Evolutionary conservation across 2,888 invertebrate species (phyloP), one percentile per base, ranked within the genome.

Genomic region (Drosophila diplacantha): DNA sequence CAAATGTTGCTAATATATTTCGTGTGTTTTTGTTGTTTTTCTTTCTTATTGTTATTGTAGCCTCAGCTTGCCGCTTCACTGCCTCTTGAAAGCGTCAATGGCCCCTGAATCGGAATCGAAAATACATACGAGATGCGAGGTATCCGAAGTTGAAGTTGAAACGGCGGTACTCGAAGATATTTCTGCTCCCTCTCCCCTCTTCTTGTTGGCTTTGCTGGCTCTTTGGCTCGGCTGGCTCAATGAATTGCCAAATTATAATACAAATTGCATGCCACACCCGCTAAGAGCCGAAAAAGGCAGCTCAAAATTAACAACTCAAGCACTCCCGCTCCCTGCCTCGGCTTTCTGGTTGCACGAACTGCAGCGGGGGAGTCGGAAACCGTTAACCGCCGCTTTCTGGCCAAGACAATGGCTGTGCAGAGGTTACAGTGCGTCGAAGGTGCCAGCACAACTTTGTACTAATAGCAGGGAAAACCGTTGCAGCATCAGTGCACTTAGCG

Each of bases 201-300:
- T 22, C 22, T 35, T 35, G 29, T 46, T 49, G 3, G 20, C 20
- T 38, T 20, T 38, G 14, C 7, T 38, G 14, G 38, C 37, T 37
- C 12, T 37, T 37, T 37, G 39, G 7, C n/a, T 24, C n/a, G 26
- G 26, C 26, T 64, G 55, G 52, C 52, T 53, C 39, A 61, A 70
- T 78, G 70, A 81, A 75, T 79, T 83, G 83, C 69, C 81, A 71
- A 83, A 81, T 77, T 66, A 68, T 60, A 77, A 76, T 71, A 75
- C 73, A 79, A 81, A 81, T 82, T 77, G 83, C 75, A 65, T 44
- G 62, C 71, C 65, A 70, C 75, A 75, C 75, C 79, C 81, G 59
- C 37, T 8, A 44, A 59, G 31, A 44, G 43, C 58, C 14, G 9
- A 51, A 41, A 37, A 26, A 34, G 32, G 34, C 32, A 56, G 22